Base-by-base conservation (phyloP, 2,113 vertebrate genomes). In the Oplegnathus fasciatus region DNA sequence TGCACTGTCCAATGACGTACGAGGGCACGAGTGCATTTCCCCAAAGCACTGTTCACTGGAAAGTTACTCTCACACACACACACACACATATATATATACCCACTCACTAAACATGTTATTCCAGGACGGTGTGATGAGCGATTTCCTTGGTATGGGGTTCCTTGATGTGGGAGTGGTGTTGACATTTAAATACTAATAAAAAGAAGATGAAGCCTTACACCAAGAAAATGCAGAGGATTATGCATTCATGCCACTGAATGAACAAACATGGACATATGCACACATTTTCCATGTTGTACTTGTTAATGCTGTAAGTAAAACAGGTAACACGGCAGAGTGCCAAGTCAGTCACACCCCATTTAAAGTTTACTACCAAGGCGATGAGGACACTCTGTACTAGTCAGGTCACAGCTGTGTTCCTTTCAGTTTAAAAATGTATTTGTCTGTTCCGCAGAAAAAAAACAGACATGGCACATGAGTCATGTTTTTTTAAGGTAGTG, bases 81-180 rank as follows among this genome's bases (percentile, higher is more conserved):
- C 6, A 37, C 67, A 46, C 44, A 30, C 37, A 75, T 11, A 60
- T 3, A 44, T 24, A 6, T 54, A 42, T 18, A 28, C 57, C 17
- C 15, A 52, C 62, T 73, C 60, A 79, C 46, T 48, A n/a, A 70
- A 28, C 75, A 58, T 22, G 71, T 76, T 82, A 57, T 77, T 89
- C 44, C 52, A 62, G 50, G 62, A 40, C 8, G 5, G 37, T 26
- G 55, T 50, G 67, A 60, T n/a, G 14, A 66, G 37, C 28, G 6
- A 60, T 50, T 69, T 76, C 11, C 1, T 79, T 72, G 18, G 20
- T 55, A 32, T 28, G 55, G 46, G 34, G 3, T 37, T 37, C 6
- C 3, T 37, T 37, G 6, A 6, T 37, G 34, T 37, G 26, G 61
- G 50, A 42, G 78, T 57, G 72, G 71, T 69, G 69, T 4, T 2